A percentile compares a stretch with the other conserved stretches of the same genome.
phyloP scores from a whole-genome alignment of 2,113 vertebrate species.

The Bos indicus region DNA sequence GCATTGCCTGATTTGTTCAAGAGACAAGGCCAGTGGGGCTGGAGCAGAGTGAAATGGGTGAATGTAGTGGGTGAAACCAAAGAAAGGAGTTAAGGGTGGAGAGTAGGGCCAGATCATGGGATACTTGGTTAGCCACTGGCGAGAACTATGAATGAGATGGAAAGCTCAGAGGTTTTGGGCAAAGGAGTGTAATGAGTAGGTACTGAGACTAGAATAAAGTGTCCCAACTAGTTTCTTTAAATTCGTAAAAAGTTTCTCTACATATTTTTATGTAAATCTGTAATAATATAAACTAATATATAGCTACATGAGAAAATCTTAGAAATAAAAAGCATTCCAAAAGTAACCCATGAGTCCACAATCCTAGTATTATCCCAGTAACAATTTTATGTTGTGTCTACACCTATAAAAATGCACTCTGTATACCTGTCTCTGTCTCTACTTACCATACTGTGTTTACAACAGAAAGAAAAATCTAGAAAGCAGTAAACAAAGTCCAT shows the following conservation, averaged over 20 bases:
- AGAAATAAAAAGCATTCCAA: background rate
- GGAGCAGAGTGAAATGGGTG: background rate
- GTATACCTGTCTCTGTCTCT: background rate
- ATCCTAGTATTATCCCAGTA: background rate
- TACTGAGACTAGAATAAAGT: background rate
- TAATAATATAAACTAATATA: background rate
- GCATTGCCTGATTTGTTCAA: background rate
- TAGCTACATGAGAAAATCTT: background rate
- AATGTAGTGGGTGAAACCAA: background rate
- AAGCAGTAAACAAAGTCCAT: background rate
- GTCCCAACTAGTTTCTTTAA: background rate
- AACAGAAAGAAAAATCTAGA: background rate
- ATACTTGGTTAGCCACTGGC: background rate
- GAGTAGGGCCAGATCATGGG: background rate
- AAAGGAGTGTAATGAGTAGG: background rate
- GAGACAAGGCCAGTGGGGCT: background rate
- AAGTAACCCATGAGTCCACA: background rate
- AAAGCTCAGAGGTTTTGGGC: background rate
- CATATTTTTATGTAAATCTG: background rate
- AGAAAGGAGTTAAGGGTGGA: background rate
- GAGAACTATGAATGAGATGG: background rate
- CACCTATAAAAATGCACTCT: background rate
- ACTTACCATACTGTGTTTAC: background rate
- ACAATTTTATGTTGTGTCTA: background rate
- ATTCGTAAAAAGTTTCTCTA: background rate